phyloP scores from a whole-genome alignment of 2,113 vertebrate species.

The Triplophysa siluroides region DNA sequence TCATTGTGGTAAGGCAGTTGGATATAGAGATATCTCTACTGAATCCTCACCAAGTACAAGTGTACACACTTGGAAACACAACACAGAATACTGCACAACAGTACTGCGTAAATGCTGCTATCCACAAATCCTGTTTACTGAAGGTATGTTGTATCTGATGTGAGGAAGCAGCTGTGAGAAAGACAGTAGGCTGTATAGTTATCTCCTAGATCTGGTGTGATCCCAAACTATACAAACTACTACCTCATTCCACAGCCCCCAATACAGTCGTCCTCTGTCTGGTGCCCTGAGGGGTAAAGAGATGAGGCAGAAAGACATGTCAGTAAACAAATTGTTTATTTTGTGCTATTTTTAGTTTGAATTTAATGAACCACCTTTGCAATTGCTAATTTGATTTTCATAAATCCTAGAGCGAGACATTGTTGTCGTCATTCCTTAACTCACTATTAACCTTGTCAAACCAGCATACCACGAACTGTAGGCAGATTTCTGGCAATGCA shows the following conservation, averaged over 20 bases:
- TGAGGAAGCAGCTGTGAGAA: constrained; percentile 77
- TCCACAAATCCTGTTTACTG: background rate
- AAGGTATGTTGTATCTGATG: background rate
- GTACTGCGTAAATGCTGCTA: background rate
- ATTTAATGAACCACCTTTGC: constrained; percentile 6
- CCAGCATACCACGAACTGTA: background rate
- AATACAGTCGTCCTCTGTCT: background rate
- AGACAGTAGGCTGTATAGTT: constrained; percentile 99
- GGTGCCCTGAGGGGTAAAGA: background rate
- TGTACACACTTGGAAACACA: constrained; percentile 75
- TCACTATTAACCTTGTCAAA: constrained; percentile 21
- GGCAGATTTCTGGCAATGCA: constrained; percentile 12
- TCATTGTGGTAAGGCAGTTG: constrained; percentile 79
- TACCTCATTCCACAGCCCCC: constrained; percentile 88
- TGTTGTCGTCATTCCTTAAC: constrained; percentile 6
- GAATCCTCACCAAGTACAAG: constrained; percentile 77
- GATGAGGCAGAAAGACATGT: background rate
- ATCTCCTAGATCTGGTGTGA: constrained; percentile 96
- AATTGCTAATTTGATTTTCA: constrained; percentile 22
- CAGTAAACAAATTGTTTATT: background rate
- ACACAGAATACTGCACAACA: background rate
- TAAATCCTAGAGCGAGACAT: background rate
- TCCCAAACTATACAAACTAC: constrained; percentile 99
- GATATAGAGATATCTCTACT: constrained; percentile 84
- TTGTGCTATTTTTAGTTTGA: background rate